These are phyloP conservation scores for Tympanuchus pallidicinctus DNA, from an alignment of 2,113 vertebrate species.

Conservation along the genomic window DNA sequence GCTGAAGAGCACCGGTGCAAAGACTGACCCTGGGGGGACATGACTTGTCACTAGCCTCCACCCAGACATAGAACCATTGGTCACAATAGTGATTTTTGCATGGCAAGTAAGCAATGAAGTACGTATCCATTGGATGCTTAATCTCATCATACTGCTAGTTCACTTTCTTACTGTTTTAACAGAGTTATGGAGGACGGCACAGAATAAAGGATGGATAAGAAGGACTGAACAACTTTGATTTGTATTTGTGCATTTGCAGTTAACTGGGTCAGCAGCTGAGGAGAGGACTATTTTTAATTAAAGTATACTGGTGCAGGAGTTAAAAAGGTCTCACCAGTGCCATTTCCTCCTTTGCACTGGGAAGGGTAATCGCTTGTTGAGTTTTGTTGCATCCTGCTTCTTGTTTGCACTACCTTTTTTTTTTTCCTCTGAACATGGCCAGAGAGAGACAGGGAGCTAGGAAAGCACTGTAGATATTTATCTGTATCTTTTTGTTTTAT, in stretches of 20 bases:
- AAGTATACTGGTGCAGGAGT: neutral
- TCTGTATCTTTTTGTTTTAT: neutral
- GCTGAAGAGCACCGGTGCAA: too few relatives aligned
- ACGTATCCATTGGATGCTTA: accelerated
- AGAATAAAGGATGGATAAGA: neutral
- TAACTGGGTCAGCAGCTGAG: neutral
- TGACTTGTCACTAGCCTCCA: too few relatives aligned
- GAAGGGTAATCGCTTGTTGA: neutral
- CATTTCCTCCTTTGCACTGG: neutral
- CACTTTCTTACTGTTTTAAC: neutral
- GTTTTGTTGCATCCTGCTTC: neutral
- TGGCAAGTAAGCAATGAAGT: neutral
- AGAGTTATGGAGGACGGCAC: neutral
- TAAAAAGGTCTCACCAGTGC: neutral
- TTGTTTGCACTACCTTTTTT: neutral
- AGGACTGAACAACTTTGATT: neutral
- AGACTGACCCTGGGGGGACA: too few relatives aligned
- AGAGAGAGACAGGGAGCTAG: neutral
- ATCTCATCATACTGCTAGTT: neutral
- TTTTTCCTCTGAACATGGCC: neutral
- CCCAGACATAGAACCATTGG: too few relatives aligned
- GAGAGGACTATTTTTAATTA: neutral
- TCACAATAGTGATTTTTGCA: neutral
- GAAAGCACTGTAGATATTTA: neutral
- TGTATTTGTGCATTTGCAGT: neutral